Evolutionary conservation across 2,113 vertebrate genomes (phyloP).

Genomic region (Callaeas wilsoni): DNA sequence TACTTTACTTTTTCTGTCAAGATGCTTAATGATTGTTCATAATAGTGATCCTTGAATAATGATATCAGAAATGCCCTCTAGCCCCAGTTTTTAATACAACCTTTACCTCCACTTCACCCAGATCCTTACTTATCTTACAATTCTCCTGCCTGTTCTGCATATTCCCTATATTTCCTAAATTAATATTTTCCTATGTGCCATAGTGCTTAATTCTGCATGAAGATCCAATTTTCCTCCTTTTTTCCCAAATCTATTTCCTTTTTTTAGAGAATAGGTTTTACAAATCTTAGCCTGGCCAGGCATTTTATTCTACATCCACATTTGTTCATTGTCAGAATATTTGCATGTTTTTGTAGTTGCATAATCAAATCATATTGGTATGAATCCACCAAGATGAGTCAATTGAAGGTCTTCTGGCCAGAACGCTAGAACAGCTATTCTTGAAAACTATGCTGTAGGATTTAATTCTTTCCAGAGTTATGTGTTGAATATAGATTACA

Average conservation of each 20-base stretch:
- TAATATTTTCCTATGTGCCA: not conserved
- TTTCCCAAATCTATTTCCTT: not conserved
- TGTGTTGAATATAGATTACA: not conserved
- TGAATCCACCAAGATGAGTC: not conserved
- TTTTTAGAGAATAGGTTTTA: not conserved
- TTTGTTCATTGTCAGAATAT: not conserved
- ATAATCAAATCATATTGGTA: not conserved
- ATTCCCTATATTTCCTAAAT: not conserved
- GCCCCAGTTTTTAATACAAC: not conserved
- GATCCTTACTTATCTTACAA: not conserved
- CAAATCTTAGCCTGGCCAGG: not conserved
- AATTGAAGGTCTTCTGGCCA: not conserved
- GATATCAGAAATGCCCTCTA: not conserved
- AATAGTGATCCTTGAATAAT: not conserved
- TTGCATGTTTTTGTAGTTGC: not conserved
- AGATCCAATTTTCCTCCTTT: not conserved
- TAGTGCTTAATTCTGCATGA: not conserved
- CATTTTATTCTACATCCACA: accelerated
- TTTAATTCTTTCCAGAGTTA: not conserved
- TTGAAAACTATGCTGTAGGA: not conserved
- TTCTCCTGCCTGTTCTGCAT: not conserved
- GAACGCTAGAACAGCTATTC: not conserved
- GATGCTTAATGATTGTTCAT: not conserved
- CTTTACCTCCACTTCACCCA: not conserved
- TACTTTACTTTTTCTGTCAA: not conserved